Evolutionary conservation across 2,888 invertebrate species (phyloP).

Genomic region (Drosophila stalkeri): DNA sequence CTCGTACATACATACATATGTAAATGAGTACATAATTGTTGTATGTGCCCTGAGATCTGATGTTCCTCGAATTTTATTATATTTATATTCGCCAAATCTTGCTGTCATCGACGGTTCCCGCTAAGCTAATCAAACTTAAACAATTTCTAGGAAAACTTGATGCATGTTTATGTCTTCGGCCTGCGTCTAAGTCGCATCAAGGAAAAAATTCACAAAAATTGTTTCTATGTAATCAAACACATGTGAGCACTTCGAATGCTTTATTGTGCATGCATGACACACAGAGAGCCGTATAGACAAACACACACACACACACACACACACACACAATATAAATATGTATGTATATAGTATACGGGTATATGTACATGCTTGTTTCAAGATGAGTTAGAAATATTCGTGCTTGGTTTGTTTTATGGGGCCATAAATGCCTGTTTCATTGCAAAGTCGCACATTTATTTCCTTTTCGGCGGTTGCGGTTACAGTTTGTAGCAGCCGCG

Average conservation of each 20-base stretch:
- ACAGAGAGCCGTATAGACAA: slow-evolving; percentile 4
- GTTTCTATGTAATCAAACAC: slow-evolving; percentile 57
- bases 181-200: slow-evolving; percentile 10
- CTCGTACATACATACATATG: slow-evolving; percentile 1
- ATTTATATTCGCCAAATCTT: not conserved
- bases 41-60: slow-evolving; percentile 1
- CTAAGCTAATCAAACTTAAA: slow-evolving; percentile 56
- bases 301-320: not conserved
- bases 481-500: slow-evolving; percentile 55
- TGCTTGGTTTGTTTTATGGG: slow-evolving; percentile 78
- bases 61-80: not conserved
- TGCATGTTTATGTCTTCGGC: slow-evolving; percentile 9
- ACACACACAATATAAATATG: not conserved
- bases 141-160: slow-evolving; percentile 33
- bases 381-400: slow-evolving; percentile 74
- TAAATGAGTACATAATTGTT: slow-evolving; percentile 8
- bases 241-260: slow-evolving; percentile 32
- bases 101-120: not conserved
- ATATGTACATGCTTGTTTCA: slow-evolving; percentile 43
- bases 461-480: slow-evolving; percentile 70
- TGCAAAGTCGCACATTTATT: slow-evolving; percentile 78
- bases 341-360: not conserved
- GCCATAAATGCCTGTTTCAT: slow-evolving; percentile 78
- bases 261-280: slow-evolving; percentile 15
- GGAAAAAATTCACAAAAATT: slow-evolving; percentile 37